Percentiles rank a stretch among this genome's conserved stretches.
Conservation (phyloP, 2,113 vertebrate species). For the Greenwoodochromis staneri region DNA sequence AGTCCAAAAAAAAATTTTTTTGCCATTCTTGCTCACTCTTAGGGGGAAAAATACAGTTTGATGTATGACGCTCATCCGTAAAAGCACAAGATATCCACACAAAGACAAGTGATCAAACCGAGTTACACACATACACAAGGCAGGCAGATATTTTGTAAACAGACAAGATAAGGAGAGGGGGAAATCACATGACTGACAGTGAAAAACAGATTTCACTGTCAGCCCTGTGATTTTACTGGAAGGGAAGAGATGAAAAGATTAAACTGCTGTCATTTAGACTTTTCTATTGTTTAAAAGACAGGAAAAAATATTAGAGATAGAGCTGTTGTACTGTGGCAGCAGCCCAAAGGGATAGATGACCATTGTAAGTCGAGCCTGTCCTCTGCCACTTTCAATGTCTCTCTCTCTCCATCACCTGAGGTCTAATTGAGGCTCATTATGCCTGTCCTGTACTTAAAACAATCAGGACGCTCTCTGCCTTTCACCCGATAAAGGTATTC, state of each 20-base stretch:
- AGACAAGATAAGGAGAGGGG: not conserved
- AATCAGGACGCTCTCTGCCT: not conserved
- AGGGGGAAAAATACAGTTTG: not conserved
- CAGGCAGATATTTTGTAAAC: not conserved
- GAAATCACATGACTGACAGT: not conserved
- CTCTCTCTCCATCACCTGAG: conserved; percentile 14
- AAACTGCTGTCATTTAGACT: not conserved
- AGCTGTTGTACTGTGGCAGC: not conserved
- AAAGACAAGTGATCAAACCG: not conserved
- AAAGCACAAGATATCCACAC: not conserved
- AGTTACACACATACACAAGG: not conserved
- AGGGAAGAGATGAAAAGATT: not conserved
- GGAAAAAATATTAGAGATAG: not conserved
- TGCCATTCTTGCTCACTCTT: not conserved
- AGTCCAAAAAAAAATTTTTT: not conserved
- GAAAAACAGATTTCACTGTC: not conserved
- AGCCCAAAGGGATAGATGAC: not conserved
- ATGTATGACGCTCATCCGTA: not conserved
- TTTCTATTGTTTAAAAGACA: not conserved
- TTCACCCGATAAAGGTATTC: not conserved
- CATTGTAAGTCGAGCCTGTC: not conserved
- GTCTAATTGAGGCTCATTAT: conserved; percentile 15
- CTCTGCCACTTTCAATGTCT: conserved; percentile 11
- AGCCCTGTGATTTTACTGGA: not conserved
- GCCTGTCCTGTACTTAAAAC: not conserved